Evolutionary conservation across 2,888 invertebrate species (phyloP).

Genomic region (Megalurothrips usitatus): DNA sequence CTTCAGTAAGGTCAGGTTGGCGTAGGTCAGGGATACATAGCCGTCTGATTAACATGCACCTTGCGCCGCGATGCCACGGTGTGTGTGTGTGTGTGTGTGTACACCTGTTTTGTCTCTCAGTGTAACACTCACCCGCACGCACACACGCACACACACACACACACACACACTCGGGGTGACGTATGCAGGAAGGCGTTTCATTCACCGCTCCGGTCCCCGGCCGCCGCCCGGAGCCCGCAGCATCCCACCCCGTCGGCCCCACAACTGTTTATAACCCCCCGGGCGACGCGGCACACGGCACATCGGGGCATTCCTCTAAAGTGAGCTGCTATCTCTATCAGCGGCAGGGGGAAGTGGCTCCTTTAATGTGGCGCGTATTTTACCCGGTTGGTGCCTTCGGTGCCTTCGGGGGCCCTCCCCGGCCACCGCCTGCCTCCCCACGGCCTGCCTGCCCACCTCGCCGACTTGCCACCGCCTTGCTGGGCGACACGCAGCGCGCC

Average conservation of each 20-base stretch:
- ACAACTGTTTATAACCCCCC: neutral
- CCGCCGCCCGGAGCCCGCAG: neutral
- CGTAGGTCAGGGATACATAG: too few relatives aligned
- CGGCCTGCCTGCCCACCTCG: neutral
- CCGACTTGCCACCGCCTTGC: too few relatives aligned
- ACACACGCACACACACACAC: too few relatives aligned
- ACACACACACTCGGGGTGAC: too few relatives aligned
- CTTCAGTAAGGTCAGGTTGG: too few relatives aligned
- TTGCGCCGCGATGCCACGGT: too few relatives aligned
- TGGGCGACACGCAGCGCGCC: neutral
- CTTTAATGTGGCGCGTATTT: conserved; percentile 12
- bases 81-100: too few relatives aligned
- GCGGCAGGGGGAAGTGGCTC: neutral
- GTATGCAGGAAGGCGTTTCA: too few relatives aligned
- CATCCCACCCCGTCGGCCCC: neutral
- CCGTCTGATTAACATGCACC: too few relatives aligned
- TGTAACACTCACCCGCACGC: too few relatives aligned
- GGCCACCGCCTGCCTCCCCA: neutral
- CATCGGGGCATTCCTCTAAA: neutral
- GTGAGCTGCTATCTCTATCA: conserved; percentile 15
- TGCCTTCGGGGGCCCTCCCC: neutral
- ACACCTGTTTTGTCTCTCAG: too few relatives aligned
- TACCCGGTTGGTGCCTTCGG: neutral
- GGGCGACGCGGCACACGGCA: neutral
- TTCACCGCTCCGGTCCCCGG: too few relatives aligned